Base-by-base conservation (phyloP, 2,113 vertebrate genomes). In the Hippocampus comes region DNA sequence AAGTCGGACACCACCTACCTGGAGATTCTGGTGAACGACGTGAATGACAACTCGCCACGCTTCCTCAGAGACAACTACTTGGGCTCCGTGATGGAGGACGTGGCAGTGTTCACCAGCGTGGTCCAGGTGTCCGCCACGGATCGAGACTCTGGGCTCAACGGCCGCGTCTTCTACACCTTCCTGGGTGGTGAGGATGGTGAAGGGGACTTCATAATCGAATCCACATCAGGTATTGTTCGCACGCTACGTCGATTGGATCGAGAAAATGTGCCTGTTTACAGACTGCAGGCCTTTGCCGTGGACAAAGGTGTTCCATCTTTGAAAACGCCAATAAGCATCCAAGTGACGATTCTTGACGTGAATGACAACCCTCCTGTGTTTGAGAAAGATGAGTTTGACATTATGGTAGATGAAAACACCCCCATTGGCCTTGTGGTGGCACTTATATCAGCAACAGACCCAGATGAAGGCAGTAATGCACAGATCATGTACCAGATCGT, bases 401-500 rank as follows among this genome's bases (percentile, higher is more conserved):
- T 99, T 46, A 94, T 96, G 12, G 94, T 99, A 80, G 94, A 96
- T 48, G 97, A 99, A 88, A 99, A 99, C 88, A 96, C 95, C 82
- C 97, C 97, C 70, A 96, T 99, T 0, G 97, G 97, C 5, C 75
- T 97, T 3, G 95, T 95, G 1, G 95, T 99, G 67, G 95, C 95
- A 34, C 91, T 94, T 1, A 93, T 99, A 77, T 95, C 93, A 0
- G 97, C 97, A 82, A 95, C 94, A 0, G 97, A 99, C 82, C 97
- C 97, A 0, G 97, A 99, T 0, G 97, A 98, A 86, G 97, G 97
- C 70, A 96, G 94, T 70, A 99, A 99, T 0, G 97, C 97, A 1
- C 96, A 98, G 86, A 95, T 99, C 77, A 98, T 98, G 96, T 99
- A 98, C 84, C 97, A 99, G 83, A 98, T 99, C 0, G 95, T 99